Evolutionary conservation across 2,113 vertebrate species (phyloP).

Genomic region (Strigops habroptila): DNA sequence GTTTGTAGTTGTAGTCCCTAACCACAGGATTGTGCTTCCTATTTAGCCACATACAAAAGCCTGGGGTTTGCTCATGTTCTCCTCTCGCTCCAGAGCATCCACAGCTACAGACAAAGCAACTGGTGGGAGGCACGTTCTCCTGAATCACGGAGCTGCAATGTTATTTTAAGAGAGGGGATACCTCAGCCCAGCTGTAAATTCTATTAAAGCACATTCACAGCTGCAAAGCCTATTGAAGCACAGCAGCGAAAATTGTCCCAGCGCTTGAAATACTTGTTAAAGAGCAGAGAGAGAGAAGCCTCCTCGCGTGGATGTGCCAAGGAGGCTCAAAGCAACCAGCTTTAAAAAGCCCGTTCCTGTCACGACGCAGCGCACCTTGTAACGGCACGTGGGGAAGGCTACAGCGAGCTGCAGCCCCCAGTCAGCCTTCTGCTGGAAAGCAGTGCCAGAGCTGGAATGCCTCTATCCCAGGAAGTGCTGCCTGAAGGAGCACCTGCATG

Average conservation of each 20-base stretch:
- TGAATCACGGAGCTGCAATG: not conserved
- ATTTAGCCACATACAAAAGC: not conserved
- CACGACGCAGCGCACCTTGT: not conserved
- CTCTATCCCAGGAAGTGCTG: not conserved
- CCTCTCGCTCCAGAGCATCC: not conserved
- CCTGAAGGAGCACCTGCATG: not conserved
- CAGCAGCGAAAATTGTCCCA: not conserved
- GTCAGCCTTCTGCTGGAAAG: not conserved
- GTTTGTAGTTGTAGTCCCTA: not conserved
- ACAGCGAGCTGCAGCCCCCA: not conserved
- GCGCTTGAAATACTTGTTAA: not conserved
- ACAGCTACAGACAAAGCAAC: not conserved
- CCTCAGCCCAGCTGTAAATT: constrained; percentile 42
- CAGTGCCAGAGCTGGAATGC: not conserved
- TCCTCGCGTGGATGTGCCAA: not conserved
- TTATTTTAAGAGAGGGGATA: constrained; percentile 1
- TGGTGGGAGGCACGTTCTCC: not conserved
- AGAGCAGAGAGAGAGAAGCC: not conserved
- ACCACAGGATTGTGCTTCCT: not conserved
- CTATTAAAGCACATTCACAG: not conserved
- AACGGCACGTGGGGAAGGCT: not conserved
- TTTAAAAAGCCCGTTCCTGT: not conserved
- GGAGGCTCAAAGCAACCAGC: not conserved
- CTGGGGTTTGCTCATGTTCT: not conserved
- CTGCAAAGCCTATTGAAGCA: constrained; percentile 22